phyloP scores from a whole-genome alignment of 2,797 vertebrate species.

The Mallotus villosus region DNA sequence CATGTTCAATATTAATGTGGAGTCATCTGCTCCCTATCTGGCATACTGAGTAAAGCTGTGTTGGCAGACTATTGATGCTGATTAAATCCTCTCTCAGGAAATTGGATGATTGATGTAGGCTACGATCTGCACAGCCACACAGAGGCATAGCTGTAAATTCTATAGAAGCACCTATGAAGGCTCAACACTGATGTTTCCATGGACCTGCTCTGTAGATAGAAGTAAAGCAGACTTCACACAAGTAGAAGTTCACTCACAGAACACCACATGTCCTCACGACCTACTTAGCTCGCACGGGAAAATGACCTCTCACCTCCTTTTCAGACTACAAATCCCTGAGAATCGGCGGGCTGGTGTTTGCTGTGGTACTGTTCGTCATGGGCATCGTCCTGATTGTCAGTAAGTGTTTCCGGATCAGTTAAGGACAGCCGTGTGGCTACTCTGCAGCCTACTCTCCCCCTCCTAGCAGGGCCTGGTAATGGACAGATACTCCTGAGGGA shows the following conservation, averaged over 20 bases:
- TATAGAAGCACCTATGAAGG: background rate
- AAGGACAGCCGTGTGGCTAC: background rate
- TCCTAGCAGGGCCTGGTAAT: too few species aligned
- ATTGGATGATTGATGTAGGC: background rate
- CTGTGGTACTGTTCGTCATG: slow-evolving; percentile 83
- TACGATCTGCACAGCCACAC: background rate
- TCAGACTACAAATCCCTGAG: slow-evolving; percentile 86
- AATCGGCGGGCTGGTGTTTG: slow-evolving; percentile 85
- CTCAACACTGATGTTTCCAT: background rate
- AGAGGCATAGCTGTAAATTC: background rate
- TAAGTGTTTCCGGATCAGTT: slow-evolving; percentile 69
- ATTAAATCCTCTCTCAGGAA: background rate
- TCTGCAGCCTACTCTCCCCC: too few species aligned
- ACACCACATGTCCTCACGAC: background rate
- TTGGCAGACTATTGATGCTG: background rate
- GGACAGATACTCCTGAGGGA: too few species aligned
- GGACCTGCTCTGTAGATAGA: background rate
- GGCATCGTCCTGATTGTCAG: slow-evolving; percentile 86
- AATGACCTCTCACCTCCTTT: slow-evolving; percentile 24
- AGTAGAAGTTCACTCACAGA: too few species aligned
- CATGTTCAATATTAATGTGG: too few species aligned
- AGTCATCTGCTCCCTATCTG: too few species aligned
- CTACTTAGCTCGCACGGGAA: background rate
- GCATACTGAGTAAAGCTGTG: background rate
- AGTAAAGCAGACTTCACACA: too few species aligned